Conservation (phyloP, 2,113 vertebrate species). For the Ictalurus punctatus region DNA sequence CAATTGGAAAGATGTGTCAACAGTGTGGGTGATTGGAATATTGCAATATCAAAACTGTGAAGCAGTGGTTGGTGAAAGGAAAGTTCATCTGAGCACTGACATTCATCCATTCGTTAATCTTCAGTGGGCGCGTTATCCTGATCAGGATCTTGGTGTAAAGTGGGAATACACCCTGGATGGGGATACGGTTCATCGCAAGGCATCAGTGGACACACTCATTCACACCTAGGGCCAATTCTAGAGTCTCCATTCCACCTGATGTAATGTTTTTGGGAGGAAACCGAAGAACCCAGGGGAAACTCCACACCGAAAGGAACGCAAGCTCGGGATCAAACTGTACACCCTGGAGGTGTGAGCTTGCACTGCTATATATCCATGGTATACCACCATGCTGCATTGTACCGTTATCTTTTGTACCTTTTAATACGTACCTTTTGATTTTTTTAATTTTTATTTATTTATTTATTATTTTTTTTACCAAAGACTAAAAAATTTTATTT, state of each 20-base stretch:
- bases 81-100: too few species aligned
- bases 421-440: not conserved
- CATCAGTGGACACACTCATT: not conserved
- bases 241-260: not conserved
- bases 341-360: not conserved
- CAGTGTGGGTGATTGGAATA: too few species aligned
- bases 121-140: not conserved
- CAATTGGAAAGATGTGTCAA: not conserved
- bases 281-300: not conserved
- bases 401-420: not conserved
- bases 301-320: not conserved
- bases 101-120: too few species aligned
- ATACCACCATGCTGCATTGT: not conserved
- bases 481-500: too few species aligned
- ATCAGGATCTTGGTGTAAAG: not conserved
- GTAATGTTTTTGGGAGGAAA: not conserved
- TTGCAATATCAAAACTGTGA: too few species aligned
- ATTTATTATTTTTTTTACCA: too few species aligned
- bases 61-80: too few species aligned
- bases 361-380: not conserved
- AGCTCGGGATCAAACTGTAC: not conserved
- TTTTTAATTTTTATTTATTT: too few species aligned
- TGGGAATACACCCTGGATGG: not conserved
- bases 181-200: not conserved
- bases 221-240: not conserved